Base-by-base conservation (phyloP, 2,113 vertebrate species). In the Myotis brandtii region DNA sequence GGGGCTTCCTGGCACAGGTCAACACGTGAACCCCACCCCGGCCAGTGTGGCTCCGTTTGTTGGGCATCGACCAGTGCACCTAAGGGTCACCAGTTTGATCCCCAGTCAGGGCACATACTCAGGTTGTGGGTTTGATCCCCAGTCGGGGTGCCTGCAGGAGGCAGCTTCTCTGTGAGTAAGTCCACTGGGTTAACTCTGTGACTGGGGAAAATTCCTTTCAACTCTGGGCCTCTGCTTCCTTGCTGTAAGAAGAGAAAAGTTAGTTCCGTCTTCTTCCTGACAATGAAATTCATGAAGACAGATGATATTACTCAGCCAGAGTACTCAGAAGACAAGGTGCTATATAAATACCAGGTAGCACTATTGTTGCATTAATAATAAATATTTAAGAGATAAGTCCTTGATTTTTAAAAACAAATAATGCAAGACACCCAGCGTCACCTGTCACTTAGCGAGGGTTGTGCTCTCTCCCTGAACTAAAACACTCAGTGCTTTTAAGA, bases 401-500 rank as follows among this genome's bases (percentile, higher is more conserved):
- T 13, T 56, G 46, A 95, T 95, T 97, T 95, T 95, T 59, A 64
- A 46, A 94, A 96, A 67, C 94, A 95, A 87, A 88, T 89, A 84
- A 88, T 88, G n/a, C 32, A 72, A 72, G 70, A 95, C 30, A 72
- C 10, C 40, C 91, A 72, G 87, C 93, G 75, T 83, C 59, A 84
- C 91, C 75, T 93, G 75, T 94, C 96, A 95, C 54, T 95, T 86
- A 80, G 64, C 64, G 50, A 70, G 94, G 62, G 34, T 56, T 93
- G 25, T 86, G 62, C 14, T 81, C 32, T 86, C 89, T 93, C 94
- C 73, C 92, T 95, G 94, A 94, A 93, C 76, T 56, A 72, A 97
- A 96, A 97, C 89, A 95, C 81, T 91, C 92, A 84, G 82, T 62
- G 79, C 91, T 95, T 97, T 89, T 95, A 97, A 96, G 97, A 97